Conservation (phyloP, 2,797 vertebrate genomes). For the Benthosema pterotum region DNA sequence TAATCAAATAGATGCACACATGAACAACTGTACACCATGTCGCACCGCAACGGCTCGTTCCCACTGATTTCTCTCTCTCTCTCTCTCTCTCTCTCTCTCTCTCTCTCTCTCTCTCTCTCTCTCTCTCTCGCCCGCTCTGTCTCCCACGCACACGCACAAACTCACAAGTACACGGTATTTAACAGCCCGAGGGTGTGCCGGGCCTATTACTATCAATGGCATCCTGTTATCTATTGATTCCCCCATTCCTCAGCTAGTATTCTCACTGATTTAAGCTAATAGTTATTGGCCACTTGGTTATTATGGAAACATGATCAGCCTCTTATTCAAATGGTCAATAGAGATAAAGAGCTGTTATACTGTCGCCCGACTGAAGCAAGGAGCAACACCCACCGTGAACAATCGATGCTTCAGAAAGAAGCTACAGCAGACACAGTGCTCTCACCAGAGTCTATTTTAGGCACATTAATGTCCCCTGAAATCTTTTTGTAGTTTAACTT, state of each 20-base stretch:
- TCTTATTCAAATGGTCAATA: slow-evolving; percentile 12
- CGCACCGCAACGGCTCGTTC: not conserved
- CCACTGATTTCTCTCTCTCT: not conserved
- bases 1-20: not conserved
- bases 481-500: slow-evolving; percentile 26
- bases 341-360: not conserved
- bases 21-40: slow-evolving; percentile 1
- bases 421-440: not conserved
- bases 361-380: slow-evolving; percentile 11
- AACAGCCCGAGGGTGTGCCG: slow-evolving; percentile 18
- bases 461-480: slow-evolving; percentile 1
- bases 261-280: slow-evolving; percentile 20
- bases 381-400: not conserved
- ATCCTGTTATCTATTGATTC: slow-evolving; percentile 24
- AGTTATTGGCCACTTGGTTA: slow-evolving; percentile 12
- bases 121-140: no score
- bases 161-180: not conserved
- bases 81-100: slow-evolving; percentile 8
- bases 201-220: slow-evolving; percentile 20
- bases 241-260: not conserved
- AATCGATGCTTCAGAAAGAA: not conserved
- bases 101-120: slow-evolving; percentile 5
- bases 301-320: slow-evolving; percentile 18
- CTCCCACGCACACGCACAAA: no score
- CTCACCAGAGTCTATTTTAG: slow-evolving; percentile 28